These are phyloP conservation scores for Thunnus maccoyii DNA, from an alignment of 2,113 vertebrate genomes.

Conservation along the genomic window DNA sequence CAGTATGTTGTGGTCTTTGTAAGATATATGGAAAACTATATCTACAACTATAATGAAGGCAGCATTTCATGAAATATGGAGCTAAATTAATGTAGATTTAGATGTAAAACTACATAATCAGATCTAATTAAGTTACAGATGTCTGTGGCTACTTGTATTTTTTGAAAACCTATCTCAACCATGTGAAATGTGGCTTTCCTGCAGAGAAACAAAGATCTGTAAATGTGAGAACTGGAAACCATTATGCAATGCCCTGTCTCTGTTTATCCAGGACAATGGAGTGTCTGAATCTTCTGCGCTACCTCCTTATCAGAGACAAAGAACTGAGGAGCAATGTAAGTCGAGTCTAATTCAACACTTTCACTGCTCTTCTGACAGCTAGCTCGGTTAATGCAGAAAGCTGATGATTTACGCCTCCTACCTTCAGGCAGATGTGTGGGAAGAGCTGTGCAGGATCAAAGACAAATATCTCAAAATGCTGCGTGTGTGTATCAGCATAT, in stretches of 20 bases:
- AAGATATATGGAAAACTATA: slow-evolving; percentile 26
- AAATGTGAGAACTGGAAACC: slow-evolving; percentile 3
- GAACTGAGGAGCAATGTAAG: slow-evolving; percentile 87
- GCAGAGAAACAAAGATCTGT: not conserved
- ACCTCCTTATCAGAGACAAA: slow-evolving; percentile 90
- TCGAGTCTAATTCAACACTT: slow-evolving; percentile 9
- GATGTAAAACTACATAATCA: not conserved
- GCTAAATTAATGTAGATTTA: not conserved
- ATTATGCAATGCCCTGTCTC: not conserved
- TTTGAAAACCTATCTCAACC: too few relatives aligned
- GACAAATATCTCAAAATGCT: slow-evolving; percentile 90
- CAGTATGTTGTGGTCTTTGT: not conserved
- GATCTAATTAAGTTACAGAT: not conserved
- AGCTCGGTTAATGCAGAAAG: not conserved
- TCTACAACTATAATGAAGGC: not conserved
- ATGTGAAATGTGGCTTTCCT: not conserved
- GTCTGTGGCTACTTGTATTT: too few relatives aligned
- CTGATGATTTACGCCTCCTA: not conserved
- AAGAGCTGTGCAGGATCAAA: slow-evolving; percentile 86
- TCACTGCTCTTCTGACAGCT: not conserved
- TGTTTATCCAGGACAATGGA: slow-evolving; percentile 91
- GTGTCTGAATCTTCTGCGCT: slow-evolving; percentile 93
- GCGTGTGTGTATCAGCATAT: slow-evolving; percentile 91
- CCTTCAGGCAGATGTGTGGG: slow-evolving; percentile 88
- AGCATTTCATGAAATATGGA: not conserved